Percentiles rank a stretch among this genome's conserved stretches.
These are phyloP conservation scores for Gallinago solitaria DNA, from an alignment of 2,797 vertebrate species.

Conservation along the genomic window DNA sequence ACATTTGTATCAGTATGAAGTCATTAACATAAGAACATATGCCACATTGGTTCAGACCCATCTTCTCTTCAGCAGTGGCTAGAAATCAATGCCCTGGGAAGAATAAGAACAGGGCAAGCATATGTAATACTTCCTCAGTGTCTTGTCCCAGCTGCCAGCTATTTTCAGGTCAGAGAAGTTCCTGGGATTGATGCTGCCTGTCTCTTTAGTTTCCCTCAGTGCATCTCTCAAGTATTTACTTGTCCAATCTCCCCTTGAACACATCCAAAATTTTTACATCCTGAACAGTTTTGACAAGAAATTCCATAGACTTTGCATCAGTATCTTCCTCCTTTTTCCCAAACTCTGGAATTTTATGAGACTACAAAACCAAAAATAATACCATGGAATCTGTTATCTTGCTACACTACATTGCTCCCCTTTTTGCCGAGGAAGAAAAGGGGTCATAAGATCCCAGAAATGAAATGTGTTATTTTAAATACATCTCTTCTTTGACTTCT, in stretches of 20 bases:
- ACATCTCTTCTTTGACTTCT: not conserved
- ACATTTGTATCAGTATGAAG: slow-evolving; percentile 36
- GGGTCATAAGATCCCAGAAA: not conserved
- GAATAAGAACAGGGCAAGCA: slow-evolving; percentile 55
- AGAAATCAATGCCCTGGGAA: slow-evolving; percentile 55
- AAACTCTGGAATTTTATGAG: not conserved
- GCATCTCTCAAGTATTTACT: not conserved
- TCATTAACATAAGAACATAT: slow-evolving; percentile 62
- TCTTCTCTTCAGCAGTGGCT: slow-evolving; percentile 54
- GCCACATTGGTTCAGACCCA: slow-evolving; percentile 45
- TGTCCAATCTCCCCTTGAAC: not conserved
- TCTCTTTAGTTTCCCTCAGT: slow-evolving; percentile 28
- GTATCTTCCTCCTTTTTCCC: not conserved
- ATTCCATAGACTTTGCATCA: not conserved
- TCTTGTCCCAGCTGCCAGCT: slow-evolving; percentile 58
- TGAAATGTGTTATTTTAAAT: not conserved
- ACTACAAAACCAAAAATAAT: not conserved
- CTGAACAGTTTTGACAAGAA: not conserved
- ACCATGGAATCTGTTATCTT: not conserved
- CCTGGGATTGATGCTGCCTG: slow-evolving; percentile 45
- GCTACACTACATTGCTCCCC: not conserved
- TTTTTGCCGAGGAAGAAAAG: not conserved
- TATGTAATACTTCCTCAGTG: slow-evolving; percentile 53
- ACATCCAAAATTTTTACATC: not conserved
- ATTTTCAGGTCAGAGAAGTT: slow-evolving; percentile 65